A percentile compares a stretch with the other conserved stretches of the same genome.
phyloP scores from a whole-genome alignment of 2,797 vertebrate species.

The Ctenopoma kingsleyae region DNA sequence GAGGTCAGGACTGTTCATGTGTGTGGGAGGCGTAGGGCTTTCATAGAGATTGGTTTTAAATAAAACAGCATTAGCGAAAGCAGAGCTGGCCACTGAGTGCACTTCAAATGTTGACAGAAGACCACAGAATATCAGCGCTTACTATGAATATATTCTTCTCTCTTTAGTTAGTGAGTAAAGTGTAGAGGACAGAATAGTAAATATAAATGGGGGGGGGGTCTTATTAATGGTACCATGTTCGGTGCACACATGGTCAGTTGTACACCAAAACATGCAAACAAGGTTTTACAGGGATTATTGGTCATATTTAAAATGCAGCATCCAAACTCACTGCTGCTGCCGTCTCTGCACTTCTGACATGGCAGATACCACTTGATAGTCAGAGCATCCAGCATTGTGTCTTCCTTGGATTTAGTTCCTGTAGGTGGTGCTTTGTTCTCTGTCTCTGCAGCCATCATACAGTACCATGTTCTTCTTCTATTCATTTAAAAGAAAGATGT shows the following conservation, averaged over 20 bases:
- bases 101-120: slow-evolving; percentile 78
- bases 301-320: neutral
- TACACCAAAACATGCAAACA: slow-evolving; percentile 4
- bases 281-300: neutral
- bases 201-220: slow-evolving; percentile 26
- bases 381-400: neutral
- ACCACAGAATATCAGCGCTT: slow-evolving; percentile 50
- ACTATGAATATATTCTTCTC: slow-evolving; percentile 72
- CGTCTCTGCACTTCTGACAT: neutral
- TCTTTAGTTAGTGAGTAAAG: slow-evolving; percentile 54
- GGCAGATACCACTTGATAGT: neutral
- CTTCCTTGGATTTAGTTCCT: neutral
- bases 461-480: neutral
- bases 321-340: neutral
- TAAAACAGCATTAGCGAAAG: slow-evolving; percentile 80
- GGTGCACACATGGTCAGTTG: neutral
- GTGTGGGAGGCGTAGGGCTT: slow-evolving; percentile 77
- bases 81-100: slow-evolving; percentile 76
- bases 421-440: neutral
- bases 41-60: slow-evolving; percentile 79
- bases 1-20: slow-evolving; percentile 63
- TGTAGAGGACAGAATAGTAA: slow-evolving; percentile 38
- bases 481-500: neutral
- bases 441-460: neutral
- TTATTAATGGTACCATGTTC: neutral